Base-by-base conservation (phyloP, 2,797 vertebrate genomes). In the Brotula barbata region DNA sequence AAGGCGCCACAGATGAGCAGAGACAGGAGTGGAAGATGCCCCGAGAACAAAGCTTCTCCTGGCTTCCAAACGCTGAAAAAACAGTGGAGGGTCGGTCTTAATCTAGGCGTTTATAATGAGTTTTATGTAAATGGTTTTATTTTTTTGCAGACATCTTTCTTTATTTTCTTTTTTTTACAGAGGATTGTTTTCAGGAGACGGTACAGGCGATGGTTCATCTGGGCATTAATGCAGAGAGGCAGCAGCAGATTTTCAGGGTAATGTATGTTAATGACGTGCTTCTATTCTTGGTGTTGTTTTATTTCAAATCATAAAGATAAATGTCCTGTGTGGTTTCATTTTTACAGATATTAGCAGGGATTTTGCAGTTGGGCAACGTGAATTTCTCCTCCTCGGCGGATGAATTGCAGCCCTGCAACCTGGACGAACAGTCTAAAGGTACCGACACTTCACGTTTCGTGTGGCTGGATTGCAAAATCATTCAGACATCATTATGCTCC, bases 291-390 rank as follows among this genome's bases (percentile, higher is more conserved):
- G n/a, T n/a, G n/a, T n/a, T n/a, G n/a, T n/a, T n/a, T n/a, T n/a
- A n/a, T n/a, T n/a, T n/a, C n/a, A n/a, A n/a, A n/a, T n/a, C n/a
- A n/a, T n/a, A n/a, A n/a, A n/a, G n/a, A n/a, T 33, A 33, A 6
- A 44, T 16, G 8, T 47, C 5, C 17, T 39, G 7, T 67, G 31
- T 62, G 7, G 34, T 56, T n/a, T 62, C 2, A 16, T 57, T 14
- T n/a, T 64, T 28, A 17, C 83, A 99, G 97, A 85, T 95, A 60
- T 85, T 99, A 21, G 92, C 94, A 43, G 96, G 93, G 17, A 89
- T 99, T 70, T 88, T 99, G 60, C 95, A 99, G 69, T 85, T 99
- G 7, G 96, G 97, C 21, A 96, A 98, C 1, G 39, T 95, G 66
- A 79, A 44, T 0, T 99, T 99, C 78, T 91, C 73, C 41, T 82